Percentiles rank a stretch among this genome's conserved stretches.
These are phyloP conservation scores for Caenorhabditis sp. DNA, from an alignment of 2,888 invertebrate genomes.

Conservation along the genomic window DNA sequence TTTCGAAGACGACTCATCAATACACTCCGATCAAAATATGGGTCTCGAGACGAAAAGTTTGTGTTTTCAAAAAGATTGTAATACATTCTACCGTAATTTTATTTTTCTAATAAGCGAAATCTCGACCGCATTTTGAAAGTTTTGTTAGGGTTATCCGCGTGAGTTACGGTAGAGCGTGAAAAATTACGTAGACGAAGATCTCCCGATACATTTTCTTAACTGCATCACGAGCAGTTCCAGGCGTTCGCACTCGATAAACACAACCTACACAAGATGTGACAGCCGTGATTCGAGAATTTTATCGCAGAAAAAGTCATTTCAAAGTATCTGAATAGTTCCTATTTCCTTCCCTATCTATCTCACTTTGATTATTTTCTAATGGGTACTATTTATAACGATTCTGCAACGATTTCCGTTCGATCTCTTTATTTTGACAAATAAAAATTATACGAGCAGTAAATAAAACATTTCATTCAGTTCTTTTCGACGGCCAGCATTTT, in stretches of 20 bases:
- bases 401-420: conserved; percentile 5
- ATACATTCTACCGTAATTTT: too few species aligned
- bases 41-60: conserved; percentile 57
- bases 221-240: conserved; percentile 41
- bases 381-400: not conserved
- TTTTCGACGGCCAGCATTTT: conserved; percentile 36
- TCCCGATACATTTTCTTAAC: not conserved
- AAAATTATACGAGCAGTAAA: not conserved
- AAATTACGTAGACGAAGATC: too few species aligned
- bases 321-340: conserved; percentile 49
- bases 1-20: conserved; percentile 68
- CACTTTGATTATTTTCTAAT: not conserved
- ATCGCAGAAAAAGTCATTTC: conserved; percentile 66
- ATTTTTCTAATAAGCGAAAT: too few species aligned
- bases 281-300: conserved; percentile 59
- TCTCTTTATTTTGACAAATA: not conserved
- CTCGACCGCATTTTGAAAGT: too few species aligned
- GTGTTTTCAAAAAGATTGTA: too few species aligned
- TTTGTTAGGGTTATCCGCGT: too few species aligned
- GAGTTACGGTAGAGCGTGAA: too few species aligned
- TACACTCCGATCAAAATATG: conserved; percentile 58
- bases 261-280: conserved; percentile 62
- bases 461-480: not conserved
- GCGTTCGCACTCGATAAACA: conserved; percentile 60
- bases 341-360: not conserved